Evolutionary conservation across 2,888 invertebrate genomes (phyloP).

Genomic region (Nycteola revayana): DNA sequence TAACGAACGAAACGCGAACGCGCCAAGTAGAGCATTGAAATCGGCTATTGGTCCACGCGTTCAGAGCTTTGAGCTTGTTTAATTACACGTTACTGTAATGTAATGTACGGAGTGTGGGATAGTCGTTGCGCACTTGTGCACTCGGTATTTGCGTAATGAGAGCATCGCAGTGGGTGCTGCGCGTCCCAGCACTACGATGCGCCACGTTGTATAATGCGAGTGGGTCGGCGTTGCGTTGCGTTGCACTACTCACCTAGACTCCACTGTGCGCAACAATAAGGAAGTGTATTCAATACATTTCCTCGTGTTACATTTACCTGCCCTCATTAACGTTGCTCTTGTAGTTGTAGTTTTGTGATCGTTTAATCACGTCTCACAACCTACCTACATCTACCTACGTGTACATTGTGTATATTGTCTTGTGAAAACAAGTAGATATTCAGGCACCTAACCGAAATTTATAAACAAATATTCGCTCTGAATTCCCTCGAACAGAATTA

Average conservation of each 20-base stretch:
- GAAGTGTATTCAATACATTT: conserved; percentile 61
- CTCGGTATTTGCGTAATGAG: conserved; percentile 58
- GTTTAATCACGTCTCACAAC: conserved; percentile 1
- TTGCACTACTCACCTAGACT: conserved; percentile 62
- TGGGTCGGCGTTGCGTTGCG: conserved; percentile 44
- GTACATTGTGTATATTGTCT: too few species aligned
- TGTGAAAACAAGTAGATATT: background rate
- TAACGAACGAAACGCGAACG: conserved; percentile 43
- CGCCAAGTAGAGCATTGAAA: conserved; percentile 58
- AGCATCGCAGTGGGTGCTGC: conserved; percentile 55
- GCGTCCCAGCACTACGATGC: conserved; percentile 34
- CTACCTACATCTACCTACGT: too few species aligned
- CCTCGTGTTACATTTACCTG: conserved; percentile 70
- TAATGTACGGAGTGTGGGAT: conserved; percentile 36
- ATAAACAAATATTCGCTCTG: conserved; percentile 41
- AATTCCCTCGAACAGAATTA: conserved; percentile 54
- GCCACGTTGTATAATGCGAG: conserved; percentile 54
- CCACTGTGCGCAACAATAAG: conserved; percentile 63
- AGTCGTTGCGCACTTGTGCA: conserved; percentile 46
- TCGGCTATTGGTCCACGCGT: conserved; percentile 50
- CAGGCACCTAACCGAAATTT: conserved; percentile 8
- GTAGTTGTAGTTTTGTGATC: conserved; percentile 18
- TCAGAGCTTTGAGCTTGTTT: conserved; percentile 34
- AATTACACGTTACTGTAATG: conserved; percentile 37
- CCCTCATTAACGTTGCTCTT: conserved; percentile 41